These are phyloP conservation scores for Lanistes nyassanus DNA, from an alignment of 1,140 invertebrate species.

Conservation along the genomic window DNA sequence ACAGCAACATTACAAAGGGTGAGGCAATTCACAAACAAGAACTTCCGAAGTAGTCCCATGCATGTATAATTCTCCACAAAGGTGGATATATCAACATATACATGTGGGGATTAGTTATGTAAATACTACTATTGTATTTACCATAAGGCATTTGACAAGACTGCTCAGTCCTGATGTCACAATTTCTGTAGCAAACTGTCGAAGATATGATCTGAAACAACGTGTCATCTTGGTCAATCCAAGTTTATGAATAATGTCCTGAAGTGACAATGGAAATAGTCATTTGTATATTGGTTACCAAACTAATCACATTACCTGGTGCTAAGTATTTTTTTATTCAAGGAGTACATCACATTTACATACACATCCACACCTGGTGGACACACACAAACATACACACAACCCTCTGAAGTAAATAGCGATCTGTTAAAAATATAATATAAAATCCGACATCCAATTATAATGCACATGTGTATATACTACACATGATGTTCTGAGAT, in stretches of 20 bases:
- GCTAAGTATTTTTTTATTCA: too few relatives aligned
- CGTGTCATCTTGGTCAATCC: neutral
- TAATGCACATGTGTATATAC: too few relatives aligned
- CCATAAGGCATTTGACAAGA: constrained; percentile 46
- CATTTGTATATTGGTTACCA: too few relatives aligned
- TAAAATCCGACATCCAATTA: too few relatives aligned
- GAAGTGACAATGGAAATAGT: too few relatives aligned
- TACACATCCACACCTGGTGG: constrained; percentile 3
- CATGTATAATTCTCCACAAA: neutral
- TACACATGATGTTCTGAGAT: too few relatives aligned
- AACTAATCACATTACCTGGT: neutral
- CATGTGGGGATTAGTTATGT: too few relatives aligned
- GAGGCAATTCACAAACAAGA: neutral
- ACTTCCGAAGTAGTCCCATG: neutral
- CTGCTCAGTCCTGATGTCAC: constrained; percentile 43
- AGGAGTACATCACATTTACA: neutral
- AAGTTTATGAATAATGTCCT: neutral
- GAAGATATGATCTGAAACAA: constrained; percentile 43
- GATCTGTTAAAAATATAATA: too few relatives aligned
- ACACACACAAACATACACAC: neutral
- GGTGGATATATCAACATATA: too few relatives aligned
- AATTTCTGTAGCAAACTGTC: constrained; percentile 46
- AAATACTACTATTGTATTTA: constrained; percentile 28
- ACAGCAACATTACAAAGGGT: too few relatives aligned
- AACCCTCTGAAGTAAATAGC: neutral